Evolutionary conservation across 2,888 invertebrate genomes (phyloP).

Genomic region (Nomada fucata): DNA sequence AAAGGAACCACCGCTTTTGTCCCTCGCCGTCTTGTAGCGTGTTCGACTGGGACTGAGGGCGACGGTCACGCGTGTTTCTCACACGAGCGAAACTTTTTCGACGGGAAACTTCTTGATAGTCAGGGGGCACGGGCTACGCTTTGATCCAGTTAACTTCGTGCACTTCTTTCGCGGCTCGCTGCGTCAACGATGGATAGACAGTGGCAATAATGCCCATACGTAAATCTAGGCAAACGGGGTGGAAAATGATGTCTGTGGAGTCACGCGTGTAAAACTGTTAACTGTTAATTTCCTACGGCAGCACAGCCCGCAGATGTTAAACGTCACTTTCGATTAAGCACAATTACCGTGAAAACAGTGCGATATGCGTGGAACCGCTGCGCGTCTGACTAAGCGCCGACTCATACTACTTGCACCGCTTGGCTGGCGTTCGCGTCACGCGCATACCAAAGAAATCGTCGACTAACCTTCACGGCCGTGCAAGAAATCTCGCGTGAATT

Average conservation of each 20-base stretch:
- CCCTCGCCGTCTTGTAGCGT: slow-evolving; percentile 5
- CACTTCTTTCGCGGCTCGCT: background rate
- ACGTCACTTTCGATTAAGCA: too few relatives aligned
- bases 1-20: slow-evolving; percentile 48
- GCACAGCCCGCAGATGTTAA: too few relatives aligned
- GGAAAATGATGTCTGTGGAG: background rate
- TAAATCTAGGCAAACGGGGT: background rate
- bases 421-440: background rate
- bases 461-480: background rate
- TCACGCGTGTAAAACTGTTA: too few relatives aligned
- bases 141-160: background rate
- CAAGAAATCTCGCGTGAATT: background rate
- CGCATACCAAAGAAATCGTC: background rate
- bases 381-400: background rate
- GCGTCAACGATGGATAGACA: background rate
- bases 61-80: slow-evolving; percentile 14
- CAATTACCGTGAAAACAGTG: too few relatives aligned
- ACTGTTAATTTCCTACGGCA: too few relatives aligned
- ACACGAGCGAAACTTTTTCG: slow-evolving; percentile 4
- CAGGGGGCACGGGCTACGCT: background rate
- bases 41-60: slow-evolving; percentile 41
- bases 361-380: background rate
- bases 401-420: background rate
- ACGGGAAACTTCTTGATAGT: background rate
- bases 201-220: background rate